A percentile compares a stretch with the other conserved stretches of the same genome.
These are phyloP conservation scores for Nerophis ophidion DNA, from an alignment of 2,113 vertebrate genomes.

Conservation along the genomic window DNA sequence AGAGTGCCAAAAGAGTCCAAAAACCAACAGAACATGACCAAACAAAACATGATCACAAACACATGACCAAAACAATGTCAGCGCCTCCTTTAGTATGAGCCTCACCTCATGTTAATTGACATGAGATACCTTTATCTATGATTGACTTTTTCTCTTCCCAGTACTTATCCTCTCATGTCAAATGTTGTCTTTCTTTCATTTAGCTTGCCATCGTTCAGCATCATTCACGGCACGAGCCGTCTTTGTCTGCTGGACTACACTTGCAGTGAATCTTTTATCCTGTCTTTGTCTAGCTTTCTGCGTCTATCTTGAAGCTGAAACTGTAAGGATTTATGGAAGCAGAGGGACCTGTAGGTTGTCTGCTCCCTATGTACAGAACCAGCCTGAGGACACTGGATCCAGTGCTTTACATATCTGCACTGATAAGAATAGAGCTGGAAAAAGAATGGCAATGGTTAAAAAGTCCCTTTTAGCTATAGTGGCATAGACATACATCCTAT, in stretches of 20 bases:
- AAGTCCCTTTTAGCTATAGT: conserved; percentile 32
- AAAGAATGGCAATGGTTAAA: conserved; percentile 15
- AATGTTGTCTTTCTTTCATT: neutral
- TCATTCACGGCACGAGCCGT: neutral
- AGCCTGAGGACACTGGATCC: conserved; percentile 24
- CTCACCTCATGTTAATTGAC: neutral
- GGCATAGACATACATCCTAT: conserved; percentile 31
- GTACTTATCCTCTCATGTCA: neutral
- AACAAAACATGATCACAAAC: too few species aligned
- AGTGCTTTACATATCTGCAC: conserved; percentile 5
- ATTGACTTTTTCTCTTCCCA: neutral
- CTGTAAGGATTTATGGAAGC: conserved; percentile 30
- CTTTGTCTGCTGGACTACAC: neutral
- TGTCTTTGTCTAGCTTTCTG: conserved; percentile 10
- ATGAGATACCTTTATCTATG: neutral
- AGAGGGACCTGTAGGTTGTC: conserved; percentile 12
- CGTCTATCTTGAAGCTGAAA: conserved; percentile 13
- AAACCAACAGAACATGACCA: too few species aligned
- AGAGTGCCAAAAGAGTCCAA: too few species aligned
- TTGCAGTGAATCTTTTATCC: neutral
- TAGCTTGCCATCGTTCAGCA: neutral
- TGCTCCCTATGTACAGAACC: conserved; percentile 24
- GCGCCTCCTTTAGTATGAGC: too few species aligned
- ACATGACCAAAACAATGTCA: too few species aligned
- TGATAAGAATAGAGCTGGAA: conserved; percentile 5